Evolutionary conservation across 2,797 vertebrate genomes (phyloP).

Genomic region (Pyrocephalus nanus): DNA sequence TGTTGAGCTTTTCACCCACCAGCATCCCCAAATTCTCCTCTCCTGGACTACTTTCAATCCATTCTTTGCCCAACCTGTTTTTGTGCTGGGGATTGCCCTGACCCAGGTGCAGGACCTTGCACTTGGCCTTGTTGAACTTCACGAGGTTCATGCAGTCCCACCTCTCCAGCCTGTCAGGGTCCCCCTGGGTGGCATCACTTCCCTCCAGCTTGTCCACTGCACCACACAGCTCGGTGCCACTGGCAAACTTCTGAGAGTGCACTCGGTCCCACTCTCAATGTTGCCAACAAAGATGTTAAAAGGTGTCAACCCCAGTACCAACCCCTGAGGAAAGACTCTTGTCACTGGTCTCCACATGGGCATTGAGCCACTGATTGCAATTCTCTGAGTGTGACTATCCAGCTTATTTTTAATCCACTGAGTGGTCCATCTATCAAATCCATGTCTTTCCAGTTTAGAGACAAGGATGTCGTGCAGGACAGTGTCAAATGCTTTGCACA

Average conservation of each 20-base stretch:
- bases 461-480: not conserved
- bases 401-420: not conserved
- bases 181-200: not conserved
- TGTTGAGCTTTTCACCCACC: not conserved
- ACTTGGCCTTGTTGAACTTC: not conserved
- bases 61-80: not conserved
- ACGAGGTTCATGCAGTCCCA: fast-evolving
- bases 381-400: not conserved
- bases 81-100: not conserved
- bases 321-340: not conserved
- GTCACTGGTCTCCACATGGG: not conserved
- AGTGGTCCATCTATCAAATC: not conserved
- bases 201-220: fast-evolving
- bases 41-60: not conserved
- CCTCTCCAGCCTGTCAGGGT: not conserved
- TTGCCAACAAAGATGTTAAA: not conserved
- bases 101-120: not conserved
- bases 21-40: not conserved
- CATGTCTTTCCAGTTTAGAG: not conserved
- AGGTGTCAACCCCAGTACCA: not conserved
- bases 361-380: not conserved
- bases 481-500: not conserved
- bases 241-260: not conserved
- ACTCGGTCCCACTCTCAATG: fast-evolving
- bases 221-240: not conserved